Evolutionary conservation across 53 echinoderm and acorn worm species (phyloP), one percentile per base, ranked within the genome.

Genomic region (Patiria pectinifera): DNA sequence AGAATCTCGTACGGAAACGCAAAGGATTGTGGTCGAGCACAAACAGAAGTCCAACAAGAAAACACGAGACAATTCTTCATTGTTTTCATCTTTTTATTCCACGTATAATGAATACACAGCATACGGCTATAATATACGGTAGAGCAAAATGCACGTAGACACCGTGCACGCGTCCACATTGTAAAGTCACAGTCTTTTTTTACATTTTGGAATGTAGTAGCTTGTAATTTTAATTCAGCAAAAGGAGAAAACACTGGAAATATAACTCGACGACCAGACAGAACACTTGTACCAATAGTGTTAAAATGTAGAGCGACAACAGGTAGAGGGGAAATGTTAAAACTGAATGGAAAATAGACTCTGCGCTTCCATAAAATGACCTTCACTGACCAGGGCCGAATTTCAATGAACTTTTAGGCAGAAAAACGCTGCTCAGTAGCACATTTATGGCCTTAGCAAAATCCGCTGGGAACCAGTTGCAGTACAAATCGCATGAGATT

Each of bases 31-130:
- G 53, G 53, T 5, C 53, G 8, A 53, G 8, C 53, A 53, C 53
- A 53, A 53, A 35, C 35, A 1, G 35, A 35, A 35, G 35, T 35
- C 35, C 0, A 35, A 53, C 53, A 53, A 53, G 53, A 74, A 74
- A 74, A 74, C 18, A 10, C 70, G 21, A 70, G 16, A 18, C 70
- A 70, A 21, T 23, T 18, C 3, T 9, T 74, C 9, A 74, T 24
- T 4, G 25, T 24, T 87, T 87, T 76, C 11, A 2, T 77, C 43
- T 43, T 59, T 87, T 84, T 87, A 87, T 87, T 87, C 74, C 87
- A 87, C 87, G 61, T 87, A 87, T 49, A 87, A 77, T 87, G 87
- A 87, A 87, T 61, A 87, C 87, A 87, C 87, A 14, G 87, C 87
- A 87, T 62, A 87, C 87, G 25, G 60, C 78, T 76, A 87, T 87